Base-by-base conservation (phyloP, 2,797 vertebrate species). In the Spinus olivaceus region DNA sequence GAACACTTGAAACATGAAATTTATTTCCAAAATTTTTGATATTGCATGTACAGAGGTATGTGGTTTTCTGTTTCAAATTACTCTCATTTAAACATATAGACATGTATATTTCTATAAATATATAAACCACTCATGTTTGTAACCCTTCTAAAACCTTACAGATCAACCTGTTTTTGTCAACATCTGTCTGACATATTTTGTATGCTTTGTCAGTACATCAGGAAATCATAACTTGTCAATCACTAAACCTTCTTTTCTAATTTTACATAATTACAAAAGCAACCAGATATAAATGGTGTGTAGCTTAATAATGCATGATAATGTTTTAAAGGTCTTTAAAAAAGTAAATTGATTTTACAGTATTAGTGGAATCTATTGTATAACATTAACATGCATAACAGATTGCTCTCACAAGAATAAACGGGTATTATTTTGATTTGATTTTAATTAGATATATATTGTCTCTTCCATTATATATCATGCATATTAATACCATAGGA, bases 371-470 rank as follows among this genome's bases (percentile, higher is more conserved):
- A 94, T 87, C 69, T 93, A 84, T 96, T 95, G 81, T 84, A 65
- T 60, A 91, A 88, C 42, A 96, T 97, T 97, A 98, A 96, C 95
- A 96, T 96, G 94, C 83, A 96, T 95, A 97, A 92, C 79, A 88
- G 69, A 97, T 97, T 81, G 61, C 32, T 92, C 88, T 97, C 60
- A 90, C 59, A 97, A 96, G 89, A 92, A 72, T 89, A 95, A 95
- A 72, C 0, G 1, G 44, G 20, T 94, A 95, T 96, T 94, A 92
- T 95, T 97, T 97, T 96, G 63, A 96, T 96, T 97, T 95, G n/a
- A 97, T 96, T 96, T 97, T 97, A 97, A 97, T 97, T 97, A 96
- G 88, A 87, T 97, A 92, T 96, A 77, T 92, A 92, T 93, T 95
- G 77, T 95, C 53, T 96, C 50, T 95, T 96, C 49, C 67, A 95